Conservation (phyloP, 2,888 invertebrate genomes). For the Allygus modestus region DNA sequence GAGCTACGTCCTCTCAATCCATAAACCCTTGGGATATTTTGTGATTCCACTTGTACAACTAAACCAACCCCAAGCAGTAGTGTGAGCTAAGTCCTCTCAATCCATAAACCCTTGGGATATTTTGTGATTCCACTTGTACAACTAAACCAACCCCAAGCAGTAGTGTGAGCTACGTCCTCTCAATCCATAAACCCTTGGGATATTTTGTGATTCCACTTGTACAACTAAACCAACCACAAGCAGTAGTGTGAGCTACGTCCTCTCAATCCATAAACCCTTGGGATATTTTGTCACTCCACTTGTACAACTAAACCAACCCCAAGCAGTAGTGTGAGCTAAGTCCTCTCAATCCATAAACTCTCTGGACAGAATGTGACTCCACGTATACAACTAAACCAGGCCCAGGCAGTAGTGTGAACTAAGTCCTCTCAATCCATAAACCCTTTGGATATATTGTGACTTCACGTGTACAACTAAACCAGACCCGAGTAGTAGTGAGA, state of each 20-base stretch:
- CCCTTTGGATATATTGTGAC: slow-evolving; percentile 20
- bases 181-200: slow-evolving; percentile 16
- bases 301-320: no score
- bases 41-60: not conserved
- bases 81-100: not conserved
- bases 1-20: no score
- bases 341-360: no score
- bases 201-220: not conserved
- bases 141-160: not conserved
- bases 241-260: no score
- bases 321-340: no score
- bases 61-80: not conserved
- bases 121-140: not conserved
- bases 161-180: not conserved
- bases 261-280: no score
- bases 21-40: not conserved
- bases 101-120: slow-evolving; percentile 23
- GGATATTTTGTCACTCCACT: no score
- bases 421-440: not conserved
- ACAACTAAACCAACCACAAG: no score
- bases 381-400: not conserved
- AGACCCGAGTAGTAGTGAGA: not conserved
- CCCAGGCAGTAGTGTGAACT: not conserved
- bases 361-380: not conserved
- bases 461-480: not conserved